Percentiles rank a stretch among this genome's conserved stretches.
Evolutionary conservation across 2,113 vertebrate genomes (phyloP).

Genomic region (Sinocyclocheilus anophthalmus): DNA sequence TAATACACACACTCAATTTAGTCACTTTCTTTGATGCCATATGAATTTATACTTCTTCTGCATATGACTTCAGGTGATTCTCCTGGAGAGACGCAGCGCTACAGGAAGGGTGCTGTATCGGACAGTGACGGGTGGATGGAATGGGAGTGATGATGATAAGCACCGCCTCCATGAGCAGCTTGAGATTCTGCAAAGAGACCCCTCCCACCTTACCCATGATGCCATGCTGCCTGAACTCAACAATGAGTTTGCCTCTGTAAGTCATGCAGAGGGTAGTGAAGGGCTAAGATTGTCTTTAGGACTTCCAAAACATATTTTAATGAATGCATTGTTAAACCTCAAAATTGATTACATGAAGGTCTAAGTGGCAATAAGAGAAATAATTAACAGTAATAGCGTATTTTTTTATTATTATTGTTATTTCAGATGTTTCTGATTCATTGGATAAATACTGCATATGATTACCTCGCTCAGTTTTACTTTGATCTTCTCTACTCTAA

Average conservation of each 20-base stretch:
- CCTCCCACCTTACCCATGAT: slow-evolving; percentile 81
- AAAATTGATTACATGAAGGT: neutral
- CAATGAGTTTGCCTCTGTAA: slow-evolving; percentile 91
- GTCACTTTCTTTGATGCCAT: neutral
- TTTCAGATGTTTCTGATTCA: slow-evolving; percentile 86
- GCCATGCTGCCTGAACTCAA: slow-evolving; percentile 85
- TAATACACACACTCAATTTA: too few relatives aligned
- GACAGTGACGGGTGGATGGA: slow-evolving; percentile 85
- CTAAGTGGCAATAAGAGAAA: neutral
- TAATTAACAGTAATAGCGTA: neutral
- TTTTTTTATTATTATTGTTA: neutral
- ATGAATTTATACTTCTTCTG: neutral
- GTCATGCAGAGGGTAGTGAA: neutral
- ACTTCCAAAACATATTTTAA: neutral
- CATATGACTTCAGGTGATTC: slow-evolving; percentile 80
- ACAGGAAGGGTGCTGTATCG: slow-evolving; percentile 82
- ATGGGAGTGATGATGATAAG: slow-evolving; percentile 86
- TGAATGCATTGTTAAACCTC: neutral
- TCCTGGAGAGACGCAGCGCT: slow-evolving; percentile 86
- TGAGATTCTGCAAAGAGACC: slow-evolving; percentile 86
- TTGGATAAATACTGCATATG: slow-evolving; percentile 82
- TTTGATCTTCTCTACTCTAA: slow-evolving; percentile 89
- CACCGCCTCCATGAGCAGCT: slow-evolving; percentile 84
- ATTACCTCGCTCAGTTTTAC: slow-evolving; percentile 84
- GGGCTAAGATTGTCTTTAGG: neutral